Conservation (phyloP, 2,113 vertebrate species). For the Chamaetylas fuelleborni region DNA sequence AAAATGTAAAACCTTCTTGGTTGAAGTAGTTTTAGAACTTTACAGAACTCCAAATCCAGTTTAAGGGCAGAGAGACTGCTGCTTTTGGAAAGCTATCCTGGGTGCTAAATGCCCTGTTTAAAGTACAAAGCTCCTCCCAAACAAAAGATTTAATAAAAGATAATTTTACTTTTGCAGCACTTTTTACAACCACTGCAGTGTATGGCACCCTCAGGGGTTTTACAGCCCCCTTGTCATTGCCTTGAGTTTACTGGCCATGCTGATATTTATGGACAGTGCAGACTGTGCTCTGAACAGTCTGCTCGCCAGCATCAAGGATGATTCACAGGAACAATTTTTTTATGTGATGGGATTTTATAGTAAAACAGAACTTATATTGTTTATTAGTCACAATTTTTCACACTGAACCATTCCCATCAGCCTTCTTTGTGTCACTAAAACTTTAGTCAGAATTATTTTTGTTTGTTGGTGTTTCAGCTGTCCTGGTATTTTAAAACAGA, state of each 20-base stretch:
- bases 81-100: not conserved
- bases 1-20: accelerated
- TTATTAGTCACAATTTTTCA: slow-evolving; percentile 49
- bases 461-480: not conserved
- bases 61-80: not conserved
- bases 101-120: slow-evolving; percentile 13
- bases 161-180: not conserved
- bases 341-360: slow-evolving; percentile 29
- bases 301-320: not conserved
- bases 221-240: slow-evolving; percentile 8
- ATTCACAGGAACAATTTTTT: slow-evolving; percentile 17
- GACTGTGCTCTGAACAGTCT: not conserved
- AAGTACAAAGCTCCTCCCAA: slow-evolving; percentile 24
- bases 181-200: slow-evolving; percentile 38
- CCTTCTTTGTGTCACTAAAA: not conserved
- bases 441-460: not conserved
- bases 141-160: slow-evolving; percentile 46
- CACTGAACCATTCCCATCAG: not conserved
- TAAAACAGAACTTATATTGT: slow-evolving; percentile 40
- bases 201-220: slow-evolving; percentile 1
- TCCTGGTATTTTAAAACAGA: not conserved
- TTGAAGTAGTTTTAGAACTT: slow-evolving; percentile 1
- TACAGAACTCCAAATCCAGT: not conserved
- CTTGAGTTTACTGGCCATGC: slow-evolving; percentile 41
- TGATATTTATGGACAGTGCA: slow-evolving; percentile 41